Evolutionary conservation across 2,113 vertebrate species (phyloP).

Genomic region (Tympanuchus pallidicinctus): DNA sequence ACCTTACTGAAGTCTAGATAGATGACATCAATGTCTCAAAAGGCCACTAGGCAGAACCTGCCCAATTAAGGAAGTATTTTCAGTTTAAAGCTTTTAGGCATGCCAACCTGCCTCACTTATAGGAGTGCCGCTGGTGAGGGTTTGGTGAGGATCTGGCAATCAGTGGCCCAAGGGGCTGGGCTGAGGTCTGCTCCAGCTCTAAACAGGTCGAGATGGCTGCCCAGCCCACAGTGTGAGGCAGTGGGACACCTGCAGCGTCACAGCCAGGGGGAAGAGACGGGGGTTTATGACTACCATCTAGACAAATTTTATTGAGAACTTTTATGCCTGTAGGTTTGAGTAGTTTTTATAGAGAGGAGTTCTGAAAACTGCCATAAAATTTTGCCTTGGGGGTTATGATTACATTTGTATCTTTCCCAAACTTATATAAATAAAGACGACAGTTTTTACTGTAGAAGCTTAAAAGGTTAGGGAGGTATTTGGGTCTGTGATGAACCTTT

Average conservation of each 20-base stretch:
- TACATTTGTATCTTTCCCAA: conserved; percentile 84
- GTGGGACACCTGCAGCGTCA: conserved; percentile 55
- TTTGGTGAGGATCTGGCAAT: accelerated
- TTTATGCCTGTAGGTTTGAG: conserved; percentile 80
- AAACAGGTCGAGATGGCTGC: neutral
- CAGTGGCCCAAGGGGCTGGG: accelerated
- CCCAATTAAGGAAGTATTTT: neutral
- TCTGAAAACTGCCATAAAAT: conserved; percentile 83
- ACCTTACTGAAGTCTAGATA: no score
- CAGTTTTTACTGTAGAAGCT: conserved; percentile 84
- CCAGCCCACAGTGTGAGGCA: neutral
- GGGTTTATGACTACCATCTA: conserved; percentile 77
- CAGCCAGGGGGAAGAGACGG: conserved; percentile 44
- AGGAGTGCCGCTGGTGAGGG: neutral
- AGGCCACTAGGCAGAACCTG: no score
- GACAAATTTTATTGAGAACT: conserved; percentile 83
- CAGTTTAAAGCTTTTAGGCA: neutral
- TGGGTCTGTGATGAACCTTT: conserved; percentile 81
- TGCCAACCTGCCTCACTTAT: accelerated
- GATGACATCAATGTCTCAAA: no score
- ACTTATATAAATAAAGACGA: conserved; percentile 85
- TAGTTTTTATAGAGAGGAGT: conserved; percentile 83
- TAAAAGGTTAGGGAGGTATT: conserved; percentile 83
- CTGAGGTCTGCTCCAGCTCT: accelerated
- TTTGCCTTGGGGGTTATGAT: conserved; percentile 83